These are phyloP conservation scores for Podiceps cristatus DNA, from an alignment of 2,113 vertebrate species.

Conservation along the genomic window DNA sequence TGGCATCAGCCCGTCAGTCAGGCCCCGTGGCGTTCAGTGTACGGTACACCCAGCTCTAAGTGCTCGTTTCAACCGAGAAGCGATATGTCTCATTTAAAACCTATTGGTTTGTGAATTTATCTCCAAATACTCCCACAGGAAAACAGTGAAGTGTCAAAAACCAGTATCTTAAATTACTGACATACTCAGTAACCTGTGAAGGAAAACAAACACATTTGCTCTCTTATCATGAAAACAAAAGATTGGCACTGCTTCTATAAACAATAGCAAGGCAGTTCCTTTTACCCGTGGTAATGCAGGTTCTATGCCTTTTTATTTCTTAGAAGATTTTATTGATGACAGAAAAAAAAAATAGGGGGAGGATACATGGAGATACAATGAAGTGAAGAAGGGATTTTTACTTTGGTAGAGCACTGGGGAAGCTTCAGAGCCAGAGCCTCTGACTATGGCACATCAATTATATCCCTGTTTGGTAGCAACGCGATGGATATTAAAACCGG, in stretches of 20 bases:
- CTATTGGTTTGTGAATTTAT: not conserved
- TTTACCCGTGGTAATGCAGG: not conserved
- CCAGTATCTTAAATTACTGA: not conserved
- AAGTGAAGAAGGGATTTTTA: not conserved
- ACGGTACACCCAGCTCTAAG: not conserved
- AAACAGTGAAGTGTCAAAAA: not conserved
- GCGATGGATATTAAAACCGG: not conserved
- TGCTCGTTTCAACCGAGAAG: not conserved
- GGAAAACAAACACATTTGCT: not conserved
- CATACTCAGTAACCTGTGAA: not conserved
- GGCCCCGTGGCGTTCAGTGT: accelerated
- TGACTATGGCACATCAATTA: not conserved
- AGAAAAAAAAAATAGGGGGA: not conserved
- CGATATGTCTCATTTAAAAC: not conserved
- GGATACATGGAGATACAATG: not conserved
- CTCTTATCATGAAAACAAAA: not conserved
- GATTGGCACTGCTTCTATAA: not conserved
- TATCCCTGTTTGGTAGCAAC: not conserved
- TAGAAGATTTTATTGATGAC: not conserved
- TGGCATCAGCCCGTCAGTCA: not conserved
- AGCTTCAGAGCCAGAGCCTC: not conserved
- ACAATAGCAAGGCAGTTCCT: not conserved
- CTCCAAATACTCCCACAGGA: not conserved
- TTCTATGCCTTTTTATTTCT: not conserved
- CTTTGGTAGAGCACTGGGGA: not conserved